phyloP scores from a whole-genome alignment of 2,888 invertebrate genomes.

The Petrolisthes manimaculis region DNA sequence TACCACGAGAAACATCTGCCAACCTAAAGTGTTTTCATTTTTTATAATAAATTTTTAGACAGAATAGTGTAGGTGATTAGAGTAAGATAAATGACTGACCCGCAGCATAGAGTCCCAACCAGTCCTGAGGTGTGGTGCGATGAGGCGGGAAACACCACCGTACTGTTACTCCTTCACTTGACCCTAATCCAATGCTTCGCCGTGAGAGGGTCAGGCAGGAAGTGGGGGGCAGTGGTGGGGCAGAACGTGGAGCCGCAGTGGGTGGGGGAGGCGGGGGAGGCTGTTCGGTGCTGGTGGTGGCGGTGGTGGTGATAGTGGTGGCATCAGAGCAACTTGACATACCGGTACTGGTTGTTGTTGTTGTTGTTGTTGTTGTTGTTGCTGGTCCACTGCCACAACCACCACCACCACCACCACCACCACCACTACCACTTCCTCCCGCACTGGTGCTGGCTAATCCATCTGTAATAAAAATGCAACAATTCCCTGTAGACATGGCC shows the following conservation, averaged over 20 bases:
- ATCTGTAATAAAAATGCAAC: not conserved
- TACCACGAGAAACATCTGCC: too few relatives aligned
- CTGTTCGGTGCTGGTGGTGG: not conserved
- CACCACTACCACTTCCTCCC: not conserved
- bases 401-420: slow-evolving; percentile 7
- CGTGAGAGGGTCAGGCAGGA: slow-evolving; percentile 44
- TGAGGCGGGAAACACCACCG: slow-evolving; percentile 38
- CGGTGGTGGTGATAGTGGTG: not conserved
- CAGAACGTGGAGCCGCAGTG: not conserved
- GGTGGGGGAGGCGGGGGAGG: not conserved
- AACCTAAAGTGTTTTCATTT: too few relatives aligned
- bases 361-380: slow-evolving; percentile 3
- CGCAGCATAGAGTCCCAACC: slow-evolving; percentile 51
- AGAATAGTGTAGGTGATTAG: too few relatives aligned
- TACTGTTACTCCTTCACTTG: slow-evolving; percentile 37
- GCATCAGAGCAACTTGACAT: slow-evolving; percentile 5
- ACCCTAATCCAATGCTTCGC: slow-evolving; percentile 36
- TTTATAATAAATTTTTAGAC: not conserved
- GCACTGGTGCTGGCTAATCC: slow-evolving; percentile 13
- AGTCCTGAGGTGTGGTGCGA: slow-evolving; percentile 36
- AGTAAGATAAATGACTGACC: slow-evolving; percentile 19
- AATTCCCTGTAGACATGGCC: not conserved
- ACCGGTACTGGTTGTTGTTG: not conserved
- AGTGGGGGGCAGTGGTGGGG: slow-evolving; percentile 30
- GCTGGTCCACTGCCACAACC: not conserved